Conservation (phyloP, 2,113 vertebrate species). For the Ctenomys sociabilis region DNA sequence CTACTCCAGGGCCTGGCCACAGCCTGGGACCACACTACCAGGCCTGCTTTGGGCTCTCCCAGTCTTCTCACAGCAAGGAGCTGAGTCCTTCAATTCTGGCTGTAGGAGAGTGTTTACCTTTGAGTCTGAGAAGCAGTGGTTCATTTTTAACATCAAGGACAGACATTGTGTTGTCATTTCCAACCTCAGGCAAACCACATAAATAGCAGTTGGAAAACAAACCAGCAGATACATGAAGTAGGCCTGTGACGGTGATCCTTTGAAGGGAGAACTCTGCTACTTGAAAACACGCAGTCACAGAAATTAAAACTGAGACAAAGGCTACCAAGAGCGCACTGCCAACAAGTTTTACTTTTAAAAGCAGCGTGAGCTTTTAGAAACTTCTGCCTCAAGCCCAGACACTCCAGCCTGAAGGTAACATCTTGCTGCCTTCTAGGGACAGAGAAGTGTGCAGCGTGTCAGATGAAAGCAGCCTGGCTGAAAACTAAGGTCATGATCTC, state of each 20-base stretch:
- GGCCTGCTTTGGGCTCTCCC: not conserved
- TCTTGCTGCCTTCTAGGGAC: not conserved
- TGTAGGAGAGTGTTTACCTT: not conserved
- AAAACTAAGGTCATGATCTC: not conserved
- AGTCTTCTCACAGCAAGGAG: not conserved
- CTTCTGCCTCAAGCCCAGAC: not conserved
- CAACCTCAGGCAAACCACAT: slow-evolving; percentile 46
- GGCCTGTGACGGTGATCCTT: slow-evolving; percentile 2
- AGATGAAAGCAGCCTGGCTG: not conserved
- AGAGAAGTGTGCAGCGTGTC: accelerated
- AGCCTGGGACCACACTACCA: not conserved
- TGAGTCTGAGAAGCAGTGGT: not conserved
- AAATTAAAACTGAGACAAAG: not conserved
- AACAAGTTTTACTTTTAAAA: not conserved
- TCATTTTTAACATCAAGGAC: not conserved
- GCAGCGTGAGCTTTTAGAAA: not conserved
- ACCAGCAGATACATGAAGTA: not conserved
- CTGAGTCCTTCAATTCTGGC: not conserved
- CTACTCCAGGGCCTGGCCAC: not conserved
- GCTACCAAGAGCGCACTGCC: accelerated
- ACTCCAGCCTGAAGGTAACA: not conserved
- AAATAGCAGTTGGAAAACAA: slow-evolving; percentile 39
- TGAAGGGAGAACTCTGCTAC: not conserved
- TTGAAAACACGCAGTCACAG: not conserved
- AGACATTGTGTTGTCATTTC: not conserved